These are phyloP conservation scores for Anorthoa munda DNA, from an alignment of 2,888 invertebrate genomes.

Conservation along the genomic window DNA sequence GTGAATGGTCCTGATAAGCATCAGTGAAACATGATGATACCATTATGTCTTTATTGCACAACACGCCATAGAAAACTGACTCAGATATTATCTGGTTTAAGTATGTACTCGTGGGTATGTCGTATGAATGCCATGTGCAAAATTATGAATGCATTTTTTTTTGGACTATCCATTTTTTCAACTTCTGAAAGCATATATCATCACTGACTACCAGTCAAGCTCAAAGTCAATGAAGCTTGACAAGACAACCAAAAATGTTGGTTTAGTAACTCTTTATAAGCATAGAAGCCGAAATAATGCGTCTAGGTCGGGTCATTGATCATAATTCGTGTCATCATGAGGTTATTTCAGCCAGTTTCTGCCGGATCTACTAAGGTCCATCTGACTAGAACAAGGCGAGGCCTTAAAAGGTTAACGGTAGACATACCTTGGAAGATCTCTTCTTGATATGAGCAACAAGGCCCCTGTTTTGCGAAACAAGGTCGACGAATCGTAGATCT, in stretches of 20 bases:
- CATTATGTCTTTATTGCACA: slow-evolving; percentile 69
- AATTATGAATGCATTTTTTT: slow-evolving; percentile 21
- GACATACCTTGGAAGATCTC: neutral
- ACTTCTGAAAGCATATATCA: too few species aligned
- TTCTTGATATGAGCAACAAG: neutral
- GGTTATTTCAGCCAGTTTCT: neutral
- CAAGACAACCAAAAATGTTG: slow-evolving; percentile 4
- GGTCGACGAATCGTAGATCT: neutral
- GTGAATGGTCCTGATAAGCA: slow-evolving; percentile 66
- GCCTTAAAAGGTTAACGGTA: neutral
- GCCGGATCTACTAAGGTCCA: neutral
- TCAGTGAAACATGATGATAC: slow-evolving; percentile 70
- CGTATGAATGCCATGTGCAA: slow-evolving; percentile 33
- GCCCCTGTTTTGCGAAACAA: neutral
- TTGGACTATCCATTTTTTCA: neutral
- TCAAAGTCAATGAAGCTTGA: neutral
- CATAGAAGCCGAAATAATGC: slow-evolving; percentile 1
- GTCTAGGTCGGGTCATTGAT: neutral
- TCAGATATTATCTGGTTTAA: slow-evolving; percentile 52
- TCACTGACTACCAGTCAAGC: neutral
- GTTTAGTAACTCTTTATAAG: neutral
- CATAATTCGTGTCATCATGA: slow-evolving; percentile 5
- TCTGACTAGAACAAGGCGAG: neutral
- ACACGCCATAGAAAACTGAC: slow-evolving; percentile 59
- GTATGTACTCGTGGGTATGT: slow-evolving; percentile 10